A percentile compares a stretch with the other conserved stretches of the same genome.
Evolutionary conservation across 1,140 invertebrate genomes (phyloP).

Genomic region (Ditylenchus dipsaci): DNA sequence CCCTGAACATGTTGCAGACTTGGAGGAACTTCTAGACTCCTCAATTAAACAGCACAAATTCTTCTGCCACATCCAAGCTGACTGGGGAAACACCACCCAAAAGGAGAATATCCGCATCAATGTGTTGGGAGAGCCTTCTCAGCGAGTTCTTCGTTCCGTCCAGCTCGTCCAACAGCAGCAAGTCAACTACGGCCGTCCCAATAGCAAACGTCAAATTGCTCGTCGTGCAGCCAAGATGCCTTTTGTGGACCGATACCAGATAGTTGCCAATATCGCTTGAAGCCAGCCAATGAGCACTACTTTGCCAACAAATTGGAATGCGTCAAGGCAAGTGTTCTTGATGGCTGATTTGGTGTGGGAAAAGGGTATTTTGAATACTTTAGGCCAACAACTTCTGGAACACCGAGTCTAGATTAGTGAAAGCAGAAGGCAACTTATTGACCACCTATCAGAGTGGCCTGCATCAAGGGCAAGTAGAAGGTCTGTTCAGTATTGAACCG

Average conservation of each 20-base stretch:
- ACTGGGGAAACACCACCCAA: slow-evolving; percentile 25
- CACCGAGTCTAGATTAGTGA: slow-evolving; percentile 18
- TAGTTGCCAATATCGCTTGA: slow-evolving; percentile 25
- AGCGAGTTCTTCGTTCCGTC: neutral
- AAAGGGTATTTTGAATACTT: neutral
- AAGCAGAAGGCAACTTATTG: neutral
- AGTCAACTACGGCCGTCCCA: neutral
- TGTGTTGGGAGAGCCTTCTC: slow-evolving; percentile 16
- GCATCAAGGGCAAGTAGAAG: neutral
- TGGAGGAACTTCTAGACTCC: slow-evolving; percentile 13
- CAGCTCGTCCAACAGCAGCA: neutral
- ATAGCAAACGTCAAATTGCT: neutral
- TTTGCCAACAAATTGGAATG: slow-evolving; percentile 9
- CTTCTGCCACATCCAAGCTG: slow-evolving; percentile 10
- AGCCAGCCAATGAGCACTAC: neutral
- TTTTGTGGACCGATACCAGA: slow-evolving; percentile 38
- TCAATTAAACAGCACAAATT: slow-evolving; percentile 11
- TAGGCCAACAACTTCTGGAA: slow-evolving; percentile 39
- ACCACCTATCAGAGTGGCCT: neutral
- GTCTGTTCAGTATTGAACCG: slow-evolving; percentile 16
- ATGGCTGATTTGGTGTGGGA: no score
- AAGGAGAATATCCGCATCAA: slow-evolving; percentile 26
- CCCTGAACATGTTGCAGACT: slow-evolving; percentile 8
- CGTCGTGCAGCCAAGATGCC: neutral
- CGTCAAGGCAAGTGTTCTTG: no score